phyloP scores from a whole-genome alignment of 2,797 vertebrate genomes.

The Hapalemur alaotrensis region DNA sequence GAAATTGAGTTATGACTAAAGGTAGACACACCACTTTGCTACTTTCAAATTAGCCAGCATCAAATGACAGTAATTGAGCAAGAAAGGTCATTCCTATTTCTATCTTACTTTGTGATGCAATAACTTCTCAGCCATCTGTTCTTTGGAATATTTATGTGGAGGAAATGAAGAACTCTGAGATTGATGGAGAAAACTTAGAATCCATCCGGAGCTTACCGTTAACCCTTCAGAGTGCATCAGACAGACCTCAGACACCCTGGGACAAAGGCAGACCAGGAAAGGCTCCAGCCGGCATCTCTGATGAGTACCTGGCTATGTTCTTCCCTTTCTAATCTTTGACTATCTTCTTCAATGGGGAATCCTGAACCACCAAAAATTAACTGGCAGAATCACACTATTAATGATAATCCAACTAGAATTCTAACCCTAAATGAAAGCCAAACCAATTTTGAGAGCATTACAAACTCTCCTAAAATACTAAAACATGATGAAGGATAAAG shows the following conservation, averaged over 20 bases:
- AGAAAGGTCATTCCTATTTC: constrained; percentile 54
- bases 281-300: background rate
- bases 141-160: constrained; percentile 44
- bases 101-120: background rate
- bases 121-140: constrained; percentile 60
- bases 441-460: background rate
- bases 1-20: constrained; percentile 9
- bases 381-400: background rate
- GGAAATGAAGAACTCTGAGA: constrained; percentile 29
- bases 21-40: background rate
- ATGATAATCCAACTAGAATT: constrained; percentile 15
- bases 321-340: background rate
- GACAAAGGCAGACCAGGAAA: background rate
- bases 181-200: constrained; percentile 7
- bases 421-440: constrained; percentile 31
- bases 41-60: constrained; percentile 44
- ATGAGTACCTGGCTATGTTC: background rate
- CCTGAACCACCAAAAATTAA: background rate
- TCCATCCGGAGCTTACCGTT: background rate
- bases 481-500: background rate
- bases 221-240: background rate
- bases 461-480: background rate
- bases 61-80: constrained; percentile 41
- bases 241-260: background rate
- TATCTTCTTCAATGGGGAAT: background rate